Evolutionary conservation across 2,797 vertebrate species (phyloP).

Genomic region (Hydrolagus colliei): DNA sequence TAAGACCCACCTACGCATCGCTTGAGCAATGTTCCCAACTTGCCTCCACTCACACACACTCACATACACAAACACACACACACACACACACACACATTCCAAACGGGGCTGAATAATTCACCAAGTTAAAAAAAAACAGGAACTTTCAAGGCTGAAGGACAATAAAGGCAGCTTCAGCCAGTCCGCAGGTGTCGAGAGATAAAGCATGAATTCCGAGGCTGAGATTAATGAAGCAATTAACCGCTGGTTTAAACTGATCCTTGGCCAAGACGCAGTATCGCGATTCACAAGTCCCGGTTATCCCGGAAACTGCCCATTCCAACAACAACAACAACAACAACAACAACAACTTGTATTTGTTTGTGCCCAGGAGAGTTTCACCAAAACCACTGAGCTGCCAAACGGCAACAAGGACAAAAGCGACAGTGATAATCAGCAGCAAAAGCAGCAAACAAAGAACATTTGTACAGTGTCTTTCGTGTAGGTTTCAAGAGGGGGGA

Average conservation of each 20-base stretch:
- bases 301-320: background rate
- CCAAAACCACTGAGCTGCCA: too few species aligned
- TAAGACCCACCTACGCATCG: conserved; percentile 1
- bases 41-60: background rate
- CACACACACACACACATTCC: background rate
- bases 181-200: conserved; percentile 27
- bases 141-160: conserved; percentile 23
- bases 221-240: background rate
- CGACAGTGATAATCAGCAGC: too few species aligned
- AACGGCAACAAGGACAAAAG: too few species aligned
- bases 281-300: background rate
- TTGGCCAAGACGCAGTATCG: background rate
- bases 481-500: too few species aligned
- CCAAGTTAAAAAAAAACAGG: conserved; percentile 13
- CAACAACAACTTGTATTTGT: too few species aligned
- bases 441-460: too few species aligned
- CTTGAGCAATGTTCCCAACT: background rate
- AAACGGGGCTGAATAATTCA: conserved; percentile 8
- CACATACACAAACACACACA: background rate
- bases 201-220: background rate
- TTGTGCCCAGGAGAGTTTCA: too few species aligned
- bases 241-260: too few species aligned
- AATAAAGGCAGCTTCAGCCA: conserved; percentile 7
- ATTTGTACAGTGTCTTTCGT: too few species aligned
- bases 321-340: too few species aligned